Percentiles rank a stretch among this genome's conserved stretches.
These are phyloP conservation scores for Recurvirostra avosetta DNA, from an alignment of 2,113 vertebrate genomes.

Conservation along the genomic window DNA sequence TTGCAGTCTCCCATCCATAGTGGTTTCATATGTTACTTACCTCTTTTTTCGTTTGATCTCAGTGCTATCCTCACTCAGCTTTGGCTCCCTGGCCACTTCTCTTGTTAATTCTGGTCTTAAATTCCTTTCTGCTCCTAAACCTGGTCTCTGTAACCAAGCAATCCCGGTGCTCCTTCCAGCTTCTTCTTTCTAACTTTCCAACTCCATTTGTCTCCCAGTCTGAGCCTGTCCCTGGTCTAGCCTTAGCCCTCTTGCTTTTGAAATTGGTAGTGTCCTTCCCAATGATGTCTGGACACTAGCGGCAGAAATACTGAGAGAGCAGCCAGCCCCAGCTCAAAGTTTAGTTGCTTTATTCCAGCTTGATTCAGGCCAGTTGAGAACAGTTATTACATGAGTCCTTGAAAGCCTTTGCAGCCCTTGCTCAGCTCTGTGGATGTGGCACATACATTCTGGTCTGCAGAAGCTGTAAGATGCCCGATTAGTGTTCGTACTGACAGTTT, in stretches of 20 bases:
- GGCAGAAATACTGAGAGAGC: background rate
- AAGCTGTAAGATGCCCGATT: background rate
- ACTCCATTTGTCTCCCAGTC: background rate
- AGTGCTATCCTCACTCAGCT: background rate
- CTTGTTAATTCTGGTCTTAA: background rate
- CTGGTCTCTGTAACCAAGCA: background rate
- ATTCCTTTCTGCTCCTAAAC: background rate
- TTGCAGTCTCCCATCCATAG: background rate
- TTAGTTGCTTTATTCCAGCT: background rate
- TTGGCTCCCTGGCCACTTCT: background rate
- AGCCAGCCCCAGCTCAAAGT: background rate
- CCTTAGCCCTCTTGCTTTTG: background rate
- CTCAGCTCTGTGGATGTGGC: background rate
- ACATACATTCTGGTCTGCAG: background rate
- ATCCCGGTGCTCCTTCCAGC: background rate
- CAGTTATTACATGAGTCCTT: background rate
- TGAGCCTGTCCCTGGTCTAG: background rate
- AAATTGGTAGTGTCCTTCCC: background rate
- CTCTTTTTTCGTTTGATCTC: background rate
- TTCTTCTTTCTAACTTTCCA: background rate
- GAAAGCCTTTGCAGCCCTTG: background rate
- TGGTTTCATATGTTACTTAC: background rate
- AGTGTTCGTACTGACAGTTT: background rate
- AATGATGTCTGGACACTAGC: rapidly evolving
- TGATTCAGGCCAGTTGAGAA: background rate